A percentile compares a stretch with the other conserved stretches of the same genome.
Evolutionary conservation across 2,113 vertebrate species (phyloP).

Genomic region (Ardeotis arabs): DNA sequence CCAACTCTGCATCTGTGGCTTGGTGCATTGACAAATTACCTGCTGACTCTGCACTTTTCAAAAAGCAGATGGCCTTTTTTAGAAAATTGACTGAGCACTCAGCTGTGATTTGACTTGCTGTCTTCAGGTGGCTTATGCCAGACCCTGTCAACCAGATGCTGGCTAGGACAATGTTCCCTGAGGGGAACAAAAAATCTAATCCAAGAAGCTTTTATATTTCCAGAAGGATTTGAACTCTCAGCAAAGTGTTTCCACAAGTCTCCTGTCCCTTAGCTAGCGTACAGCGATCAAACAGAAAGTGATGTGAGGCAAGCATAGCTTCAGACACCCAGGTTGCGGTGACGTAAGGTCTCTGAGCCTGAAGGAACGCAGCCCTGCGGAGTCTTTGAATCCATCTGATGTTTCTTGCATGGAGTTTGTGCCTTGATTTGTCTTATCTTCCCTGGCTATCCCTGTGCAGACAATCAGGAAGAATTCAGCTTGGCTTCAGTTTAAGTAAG

Average conservation of each 20-base stretch:
- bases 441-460: neutral
- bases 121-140: conserved; percentile 1
- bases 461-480: neutral
- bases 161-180: neutral
- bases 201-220: neutral
- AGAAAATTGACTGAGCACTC: rapidly evolving
- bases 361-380: neutral
- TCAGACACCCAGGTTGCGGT: neutral
- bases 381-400: neutral
- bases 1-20: neutral
- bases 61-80: neutral
- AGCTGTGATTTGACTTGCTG: neutral
- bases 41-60: neutral
- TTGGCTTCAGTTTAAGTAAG: conserved; percentile 8
- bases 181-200: neutral
- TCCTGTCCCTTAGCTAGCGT: neutral
- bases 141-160: neutral
- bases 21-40: neutral
- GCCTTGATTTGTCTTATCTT: conserved; percentile 21
- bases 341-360: neutral
- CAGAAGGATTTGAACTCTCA: neutral
- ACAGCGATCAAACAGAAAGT: neutral
- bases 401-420: neutral
- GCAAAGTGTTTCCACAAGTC: neutral
- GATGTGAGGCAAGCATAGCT: neutral